Evolutionary conservation across 1,140 invertebrate genomes (phyloP).

Genomic region (Drosophila tropicalis): DNA sequence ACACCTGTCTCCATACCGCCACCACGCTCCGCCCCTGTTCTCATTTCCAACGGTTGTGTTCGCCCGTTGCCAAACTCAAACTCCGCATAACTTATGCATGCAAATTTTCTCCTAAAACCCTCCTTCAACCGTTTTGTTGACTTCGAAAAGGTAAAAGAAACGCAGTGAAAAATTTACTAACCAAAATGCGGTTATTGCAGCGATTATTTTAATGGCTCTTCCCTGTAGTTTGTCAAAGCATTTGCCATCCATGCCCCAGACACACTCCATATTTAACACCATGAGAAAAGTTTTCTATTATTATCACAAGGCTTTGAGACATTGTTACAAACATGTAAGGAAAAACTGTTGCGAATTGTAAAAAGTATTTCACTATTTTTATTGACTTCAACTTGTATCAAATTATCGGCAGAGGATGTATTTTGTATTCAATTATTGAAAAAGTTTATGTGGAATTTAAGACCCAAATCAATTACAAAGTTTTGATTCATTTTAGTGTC

Average conservation of each 20-base stretch:
- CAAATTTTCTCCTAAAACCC: constrained; percentile 55
- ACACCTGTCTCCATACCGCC: neutral
- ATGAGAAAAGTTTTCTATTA: constrained; percentile 36
- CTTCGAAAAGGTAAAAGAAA: constrained; percentile 67
- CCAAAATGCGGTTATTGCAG: constrained; percentile 77
- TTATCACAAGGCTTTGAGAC: neutral
- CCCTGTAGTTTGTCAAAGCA: constrained; percentile 51
- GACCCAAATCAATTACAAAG: too few species aligned
- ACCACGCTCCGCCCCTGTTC: neutral
- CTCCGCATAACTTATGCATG: constrained; percentile 76
- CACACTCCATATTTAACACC: constrained; percentile 54
- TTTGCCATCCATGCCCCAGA: constrained; percentile 32
- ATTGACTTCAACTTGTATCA: too few species aligned
- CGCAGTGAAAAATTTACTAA: constrained; percentile 62
- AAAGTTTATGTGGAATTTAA: too few species aligned
- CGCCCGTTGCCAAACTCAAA: constrained; percentile 56
- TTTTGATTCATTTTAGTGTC: too few species aligned
- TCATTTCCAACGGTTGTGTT: constrained; percentile 9
- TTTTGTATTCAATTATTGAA: too few species aligned
- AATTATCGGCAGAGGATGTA: too few species aligned
- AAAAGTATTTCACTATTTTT: too few species aligned
- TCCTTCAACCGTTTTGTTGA: constrained; percentile 36
- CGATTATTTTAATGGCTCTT: constrained; percentile 79
- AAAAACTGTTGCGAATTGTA: neutral
- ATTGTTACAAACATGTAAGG: neutral